These are phyloP conservation scores for Dicrostonyx torquatus DNA, from an alignment of 2,797 vertebrate genomes.

Conservation along the genomic window DNA sequence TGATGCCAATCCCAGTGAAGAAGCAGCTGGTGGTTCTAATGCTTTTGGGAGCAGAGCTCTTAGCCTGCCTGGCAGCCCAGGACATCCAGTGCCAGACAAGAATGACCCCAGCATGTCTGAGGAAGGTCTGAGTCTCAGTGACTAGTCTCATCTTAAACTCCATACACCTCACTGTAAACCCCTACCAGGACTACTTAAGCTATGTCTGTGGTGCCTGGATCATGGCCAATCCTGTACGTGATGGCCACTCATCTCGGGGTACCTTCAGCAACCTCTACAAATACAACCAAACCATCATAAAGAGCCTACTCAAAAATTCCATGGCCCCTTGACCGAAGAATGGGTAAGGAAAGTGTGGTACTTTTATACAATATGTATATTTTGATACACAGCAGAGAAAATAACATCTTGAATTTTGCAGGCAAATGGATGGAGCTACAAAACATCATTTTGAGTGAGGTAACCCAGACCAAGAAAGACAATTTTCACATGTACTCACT, in stretches of 20 bases:
- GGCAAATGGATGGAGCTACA: no score
- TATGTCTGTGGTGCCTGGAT: not conserved
- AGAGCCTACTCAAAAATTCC: conserved; percentile 86
- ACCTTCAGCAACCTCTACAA: not conserved
- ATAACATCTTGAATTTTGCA: no score
- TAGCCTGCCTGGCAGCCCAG: not conserved
- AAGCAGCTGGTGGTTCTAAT: not conserved
- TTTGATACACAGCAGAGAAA: no score
- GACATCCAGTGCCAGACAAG: not conserved
- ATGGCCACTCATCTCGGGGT: not conserved
- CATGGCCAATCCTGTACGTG: not conserved
- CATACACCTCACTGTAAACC: not conserved
- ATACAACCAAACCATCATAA: not conserved
- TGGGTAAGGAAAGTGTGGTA: no score
- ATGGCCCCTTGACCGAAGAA: conserved; percentile 56
- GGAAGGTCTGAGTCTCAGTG: not conserved
- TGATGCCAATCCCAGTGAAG: not conserved
- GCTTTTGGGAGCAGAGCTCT: not conserved
- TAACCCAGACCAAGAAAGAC: no score
- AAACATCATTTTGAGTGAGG: no score
- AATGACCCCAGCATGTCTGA: not conserved
- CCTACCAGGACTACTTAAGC: not conserved
- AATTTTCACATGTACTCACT: no score
- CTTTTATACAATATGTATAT: no score
- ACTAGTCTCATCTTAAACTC: not conserved